Evolutionary conservation across 64 coral and sea anemone genomes (phyloP), one percentile per base, ranked within the genome.

Genomic region (Montipora cactus): DNA sequence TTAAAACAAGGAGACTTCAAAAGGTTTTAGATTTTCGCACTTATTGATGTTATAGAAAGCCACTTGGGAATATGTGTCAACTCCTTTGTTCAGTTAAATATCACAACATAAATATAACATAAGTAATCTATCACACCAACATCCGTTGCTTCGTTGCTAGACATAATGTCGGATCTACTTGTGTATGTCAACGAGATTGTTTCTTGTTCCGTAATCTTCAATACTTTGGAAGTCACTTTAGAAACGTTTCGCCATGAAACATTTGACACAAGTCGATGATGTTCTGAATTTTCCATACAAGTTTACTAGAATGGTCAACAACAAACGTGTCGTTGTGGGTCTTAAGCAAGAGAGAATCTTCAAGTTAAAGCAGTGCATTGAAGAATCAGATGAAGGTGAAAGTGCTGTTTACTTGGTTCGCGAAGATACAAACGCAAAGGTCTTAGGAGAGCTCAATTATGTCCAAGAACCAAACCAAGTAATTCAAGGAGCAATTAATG

Each of bases 401-500:
- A 19, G 13, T 67, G 64, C 64, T 19, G 74, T 76, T 45, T 44
- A 76, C 28, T 76, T 76, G 23, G 8, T 76, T 76, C 74, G 74
- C 8, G 23, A 76, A 44, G 74, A 76, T 12, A 44, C 5, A 44
- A 44, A 44, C 12, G 1, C 74, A 44, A 76, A 16, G 7, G 18
- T 67, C 64, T 8, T 14, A 13, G 64, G 7, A 13, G 18, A 67
- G 64, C 64, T 4, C 23, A 45, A 76, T 44, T 25, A 25, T 25
- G 74, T 76, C 12, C 3, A 76, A 76, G 74, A 76, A 13, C 23
- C 28, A 76, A 76, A 13, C 53, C 47, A 47, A 48, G 47, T 81
- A 47, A 91, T 91, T 91, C 89, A 91, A 70, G 89, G 78, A 49
- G 66, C 89, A 1, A 91, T 91, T 70, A 91, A 91, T 91, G 78